Conservation (phyloP, 2,888 invertebrate species). For the Apamea anceps region DNA sequence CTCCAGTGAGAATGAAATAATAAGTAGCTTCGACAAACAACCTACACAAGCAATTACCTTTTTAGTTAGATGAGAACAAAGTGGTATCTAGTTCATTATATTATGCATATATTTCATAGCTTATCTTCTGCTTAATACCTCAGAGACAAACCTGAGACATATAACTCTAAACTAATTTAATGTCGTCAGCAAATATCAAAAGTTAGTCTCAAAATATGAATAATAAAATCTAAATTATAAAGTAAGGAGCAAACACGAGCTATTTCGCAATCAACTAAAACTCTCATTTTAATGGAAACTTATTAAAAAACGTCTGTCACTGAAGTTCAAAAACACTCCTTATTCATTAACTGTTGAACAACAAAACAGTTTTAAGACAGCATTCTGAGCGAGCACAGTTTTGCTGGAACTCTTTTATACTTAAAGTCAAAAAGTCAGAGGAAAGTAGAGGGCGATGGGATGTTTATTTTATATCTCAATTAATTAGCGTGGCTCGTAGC, state of each 20-base stretch:
- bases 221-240: conserved; percentile 37
- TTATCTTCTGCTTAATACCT: conserved; percentile 33
- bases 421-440: conserved; percentile 62
- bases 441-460: conserved; percentile 50
- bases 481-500: conserved; percentile 67
- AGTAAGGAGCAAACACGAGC: conserved; percentile 40
- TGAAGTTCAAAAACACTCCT: conserved; percentile 50
- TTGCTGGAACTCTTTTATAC: conserved; percentile 59
- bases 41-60: not conserved
- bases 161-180: conserved; percentile 44
- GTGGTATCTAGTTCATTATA: not conserved
- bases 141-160: conserved; percentile 31
- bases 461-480: conserved; percentile 72
- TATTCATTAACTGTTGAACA: conserved; percentile 59
- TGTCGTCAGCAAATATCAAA: conserved; percentile 31
- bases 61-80: conserved; percentile 4
- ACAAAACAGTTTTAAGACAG: conserved; percentile 58
- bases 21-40: not conserved
- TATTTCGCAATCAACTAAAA: conserved; percentile 51
- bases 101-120: conserved; percentile 11
- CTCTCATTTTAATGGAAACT: conserved; percentile 34
- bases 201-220: conserved; percentile 53
- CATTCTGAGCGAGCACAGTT: conserved; percentile 46
- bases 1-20: not conserved
- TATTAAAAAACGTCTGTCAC: conserved; percentile 54